Evolutionary conservation across 2,797 vertebrate species (phyloP).

Genomic region (Phyllotis vaccarum): DNA sequence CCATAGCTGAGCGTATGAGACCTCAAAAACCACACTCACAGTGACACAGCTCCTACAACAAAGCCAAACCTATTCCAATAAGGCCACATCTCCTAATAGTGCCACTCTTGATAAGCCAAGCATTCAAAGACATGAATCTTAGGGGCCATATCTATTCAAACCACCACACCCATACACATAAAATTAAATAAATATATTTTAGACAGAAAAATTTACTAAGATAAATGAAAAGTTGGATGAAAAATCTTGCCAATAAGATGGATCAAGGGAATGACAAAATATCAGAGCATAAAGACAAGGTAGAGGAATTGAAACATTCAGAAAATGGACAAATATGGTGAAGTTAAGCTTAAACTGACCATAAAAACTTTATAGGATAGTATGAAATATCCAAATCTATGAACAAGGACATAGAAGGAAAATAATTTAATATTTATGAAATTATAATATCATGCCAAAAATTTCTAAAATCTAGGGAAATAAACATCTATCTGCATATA

Average conservation of each 20-base stretch:
- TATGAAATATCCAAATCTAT: background rate
- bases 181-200: background rate
- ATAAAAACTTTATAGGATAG: background rate
- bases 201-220: background rate
- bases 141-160: background rate
- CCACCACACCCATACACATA: background rate
- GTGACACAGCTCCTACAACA: background rate
- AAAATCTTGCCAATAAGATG: background rate
- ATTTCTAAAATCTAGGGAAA: background rate
- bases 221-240: background rate
- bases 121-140: background rate
- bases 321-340: background rate
- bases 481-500: background rate
- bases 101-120: background rate
- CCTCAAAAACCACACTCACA: background rate
- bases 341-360: background rate
- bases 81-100: background rate
- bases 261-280: background rate
- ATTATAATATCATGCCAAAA: background rate
- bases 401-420: background rate
- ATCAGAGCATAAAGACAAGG: background rate
- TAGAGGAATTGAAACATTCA: background rate
- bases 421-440: background rate
- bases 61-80: background rate
- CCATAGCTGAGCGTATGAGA: background rate